Evolutionary conservation across 2,113 vertebrate genomes (phyloP).

Genomic region (Notothenia coriiceps): DNA sequence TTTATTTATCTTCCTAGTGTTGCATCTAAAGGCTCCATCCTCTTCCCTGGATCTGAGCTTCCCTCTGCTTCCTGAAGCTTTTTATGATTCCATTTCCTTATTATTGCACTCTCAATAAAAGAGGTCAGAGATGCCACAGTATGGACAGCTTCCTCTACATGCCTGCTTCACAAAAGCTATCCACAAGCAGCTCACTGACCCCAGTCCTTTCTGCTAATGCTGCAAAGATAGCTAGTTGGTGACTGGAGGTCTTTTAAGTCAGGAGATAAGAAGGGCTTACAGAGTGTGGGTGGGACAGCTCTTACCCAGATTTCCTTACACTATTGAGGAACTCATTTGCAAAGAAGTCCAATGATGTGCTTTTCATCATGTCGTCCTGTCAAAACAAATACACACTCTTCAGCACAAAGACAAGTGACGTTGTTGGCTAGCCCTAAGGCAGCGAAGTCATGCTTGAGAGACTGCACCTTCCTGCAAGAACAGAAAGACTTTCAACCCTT

Average conservation of each 20-base stretch:
- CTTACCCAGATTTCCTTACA: neutral
- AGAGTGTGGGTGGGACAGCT: neutral
- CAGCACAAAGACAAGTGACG: conserved; percentile 5
- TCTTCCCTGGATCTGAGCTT: conserved; percentile 44
- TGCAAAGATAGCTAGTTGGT: conserved; percentile 22
- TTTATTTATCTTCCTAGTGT: conserved; percentile 23
- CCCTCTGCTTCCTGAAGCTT: conserved; percentile 59
- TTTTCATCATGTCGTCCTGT: neutral
- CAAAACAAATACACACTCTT: conserved; percentile 6
- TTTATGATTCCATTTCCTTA: conserved; percentile 60
- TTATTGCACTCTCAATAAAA: conserved; percentile 60
- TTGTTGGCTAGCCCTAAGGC: neutral
- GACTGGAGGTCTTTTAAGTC: conserved; percentile 14
- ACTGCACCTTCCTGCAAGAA: conserved; percentile 13
- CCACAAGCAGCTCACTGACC: conserved; percentile 33
- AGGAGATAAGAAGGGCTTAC: conserved; percentile 7
- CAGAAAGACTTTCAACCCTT: neutral
- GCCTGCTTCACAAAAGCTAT: conserved; percentile 40
- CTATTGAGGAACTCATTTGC: neutral
- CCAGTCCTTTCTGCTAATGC: conserved; percentile 33
- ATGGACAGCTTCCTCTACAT: conserved; percentile 57
- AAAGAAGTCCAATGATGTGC: neutral
- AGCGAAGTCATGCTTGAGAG: conserved; percentile 11
- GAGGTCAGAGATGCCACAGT: conserved; percentile 57
- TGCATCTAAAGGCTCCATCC: conserved; percentile 42